These are phyloP conservation scores for Tetraneura akinire DNA, from an alignment of 1,140 invertebrate species.

Conservation along the genomic window DNA sequence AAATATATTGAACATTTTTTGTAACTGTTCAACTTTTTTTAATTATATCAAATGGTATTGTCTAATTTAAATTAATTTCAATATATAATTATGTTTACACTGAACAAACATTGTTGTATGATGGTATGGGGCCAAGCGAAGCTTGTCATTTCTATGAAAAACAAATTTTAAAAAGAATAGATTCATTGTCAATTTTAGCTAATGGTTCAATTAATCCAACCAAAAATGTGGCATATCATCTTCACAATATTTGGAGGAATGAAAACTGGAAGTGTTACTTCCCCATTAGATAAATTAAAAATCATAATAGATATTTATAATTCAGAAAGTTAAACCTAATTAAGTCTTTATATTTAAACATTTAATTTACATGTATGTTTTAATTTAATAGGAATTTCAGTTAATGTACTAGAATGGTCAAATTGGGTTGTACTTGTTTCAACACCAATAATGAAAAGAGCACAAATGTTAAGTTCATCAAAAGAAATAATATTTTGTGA, in stretches of 20 bases:
- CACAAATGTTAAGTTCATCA: not conserved
- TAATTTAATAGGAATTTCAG: not conserved
- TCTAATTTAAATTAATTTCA: too few relatives aligned
- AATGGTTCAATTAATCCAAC: constrained; percentile 13
- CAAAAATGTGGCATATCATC: not conserved
- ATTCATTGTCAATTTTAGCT: not conserved
- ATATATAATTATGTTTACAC: too few relatives aligned
- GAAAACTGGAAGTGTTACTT: not conserved
- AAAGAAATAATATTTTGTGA: constrained; percentile 17
- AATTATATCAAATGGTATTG: too few relatives aligned
- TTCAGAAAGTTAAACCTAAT: not conserved
- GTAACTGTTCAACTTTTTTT: too few relatives aligned
- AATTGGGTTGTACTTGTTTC: not conserved
- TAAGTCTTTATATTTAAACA: not conserved
- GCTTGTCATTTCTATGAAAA: not conserved
- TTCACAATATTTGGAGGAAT: too few relatives aligned
- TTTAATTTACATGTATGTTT: too few relatives aligned
- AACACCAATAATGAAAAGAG: not conserved
- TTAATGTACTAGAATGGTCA: not conserved
- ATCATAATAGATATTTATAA: not conserved
- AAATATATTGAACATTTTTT: too few relatives aligned
- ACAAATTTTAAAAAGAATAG: not conserved
- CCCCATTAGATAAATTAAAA: not conserved
- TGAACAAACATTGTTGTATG: too few relatives aligned
- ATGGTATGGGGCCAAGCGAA: not conserved